Base-by-base conservation (phyloP, 2,888 invertebrate species). In the Netelia inedita region DNA sequence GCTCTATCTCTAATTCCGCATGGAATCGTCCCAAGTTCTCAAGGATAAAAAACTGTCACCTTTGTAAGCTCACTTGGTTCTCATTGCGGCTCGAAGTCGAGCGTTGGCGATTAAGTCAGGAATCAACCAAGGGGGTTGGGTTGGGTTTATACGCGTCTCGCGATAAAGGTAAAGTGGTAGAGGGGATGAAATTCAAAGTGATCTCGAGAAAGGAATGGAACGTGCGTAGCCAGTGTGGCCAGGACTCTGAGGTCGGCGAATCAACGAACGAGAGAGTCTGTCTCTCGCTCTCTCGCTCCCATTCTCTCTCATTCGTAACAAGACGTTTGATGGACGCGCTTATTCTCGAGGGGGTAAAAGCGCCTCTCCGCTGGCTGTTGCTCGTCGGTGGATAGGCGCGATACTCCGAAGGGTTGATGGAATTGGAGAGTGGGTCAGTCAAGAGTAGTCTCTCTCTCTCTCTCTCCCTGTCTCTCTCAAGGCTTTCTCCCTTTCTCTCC, bases 281-380 rank as follows among this genome's bases (percentile, higher is more conserved):
- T 66, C 66, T 76, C 59, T 68, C 59, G 43, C 57, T 76, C 50
- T 78, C 46, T 16, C 28, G 41, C 23, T 59, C 21, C 50, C 35
- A 57, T 53, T 71, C 28, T 23, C 41, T 65, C 85, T 85, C 83
- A 81, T 74, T 85, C 88, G 88, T 93, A 93, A 93, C 91, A 90
- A 93, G 93, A 93, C 93, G 89, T 93, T 92, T 93, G 92, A 93
- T 88, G 88, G 93, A 92, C 93, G 91, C 89, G 90, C 89, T 91
- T 91, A 92, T 92, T 92, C 92, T 91, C 91, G 81, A 87, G 92
- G 91, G 92, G 86, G 85, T 68, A 85, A 89, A 88, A 82, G 85
- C 79, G 81, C 81, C 53, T 66, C 50, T 65, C 61, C 71, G 59
- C 72, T 68, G 80, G 72, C 73, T 61, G 66, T 57, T 57, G 66